phyloP scores from a whole-genome alignment of 2,888 invertebrate genomes.

The Volucella bombylans region DNA sequence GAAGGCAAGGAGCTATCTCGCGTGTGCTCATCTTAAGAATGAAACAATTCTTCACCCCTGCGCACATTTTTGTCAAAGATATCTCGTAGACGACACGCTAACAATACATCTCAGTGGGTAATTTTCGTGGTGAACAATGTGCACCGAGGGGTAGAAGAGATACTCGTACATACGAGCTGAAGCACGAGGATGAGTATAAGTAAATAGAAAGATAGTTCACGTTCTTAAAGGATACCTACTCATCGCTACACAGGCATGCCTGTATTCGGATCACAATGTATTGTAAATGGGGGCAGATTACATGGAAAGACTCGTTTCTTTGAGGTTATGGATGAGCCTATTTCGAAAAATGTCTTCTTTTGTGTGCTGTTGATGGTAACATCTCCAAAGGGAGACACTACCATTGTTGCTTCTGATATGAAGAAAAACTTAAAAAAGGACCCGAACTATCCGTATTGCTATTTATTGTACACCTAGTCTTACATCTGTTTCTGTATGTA shows the following conservation, averaged over 20 bases:
- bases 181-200: background rate
- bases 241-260: slow-evolving; percentile 8
- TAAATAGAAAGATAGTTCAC: slow-evolving; percentile 62
- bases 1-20: slow-evolving; percentile 24
- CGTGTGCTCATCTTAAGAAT: slow-evolving; percentile 40
- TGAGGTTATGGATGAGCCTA: slow-evolving; percentile 49
- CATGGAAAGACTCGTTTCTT: slow-evolving; percentile 32
- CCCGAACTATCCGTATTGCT: slow-evolving; percentile 20
- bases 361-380: slow-evolving; percentile 27
- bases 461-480: background rate
- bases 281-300: slow-evolving; percentile 33
- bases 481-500: too few species aligned
- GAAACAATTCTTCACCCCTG: slow-evolving; percentile 54
- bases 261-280: slow-evolving; percentile 40
- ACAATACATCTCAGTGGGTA: slow-evolving; percentile 47
- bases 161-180: too few species aligned
- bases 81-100: slow-evolving; percentile 23
- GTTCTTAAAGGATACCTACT: slow-evolving; percentile 35
- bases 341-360: slow-evolving; percentile 38
- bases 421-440: slow-evolving; percentile 21
- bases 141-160: background rate
- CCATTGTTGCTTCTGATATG: slow-evolving; percentile 22
- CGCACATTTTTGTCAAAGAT: slow-evolving; percentile 37
- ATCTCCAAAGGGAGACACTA: slow-evolving; percentile 5
- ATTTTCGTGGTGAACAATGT: slow-evolving; percentile 49